Percentiles rank a stretch among this genome's conserved stretches.
These are phyloP conservation scores for Athrips mouffetella DNA, from an alignment of 2,888 invertebrate genomes.

Conservation along the genomic window DNA sequence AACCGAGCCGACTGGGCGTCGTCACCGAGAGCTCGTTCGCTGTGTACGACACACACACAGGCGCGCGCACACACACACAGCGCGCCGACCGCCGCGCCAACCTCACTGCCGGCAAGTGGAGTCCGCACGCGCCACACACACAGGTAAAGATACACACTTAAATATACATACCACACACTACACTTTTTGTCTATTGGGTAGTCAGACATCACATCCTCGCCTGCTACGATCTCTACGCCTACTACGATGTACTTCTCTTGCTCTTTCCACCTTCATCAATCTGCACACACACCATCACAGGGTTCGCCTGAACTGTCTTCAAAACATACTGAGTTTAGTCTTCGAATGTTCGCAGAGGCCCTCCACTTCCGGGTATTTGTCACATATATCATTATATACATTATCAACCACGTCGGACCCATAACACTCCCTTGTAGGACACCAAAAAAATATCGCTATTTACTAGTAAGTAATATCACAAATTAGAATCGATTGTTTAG, in stretches of 20 bases:
- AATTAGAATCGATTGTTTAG: no score
- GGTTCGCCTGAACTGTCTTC: no score
- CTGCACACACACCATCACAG: background rate
- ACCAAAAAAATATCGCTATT: no score
- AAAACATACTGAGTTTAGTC: no score
- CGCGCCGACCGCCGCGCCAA: slow-evolving; percentile 79
- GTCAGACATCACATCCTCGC: no score
- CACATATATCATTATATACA: background rate
- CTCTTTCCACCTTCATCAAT: background rate
- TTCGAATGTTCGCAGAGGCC: no score
- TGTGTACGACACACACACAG: slow-evolving; percentile 84
- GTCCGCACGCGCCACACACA: slow-evolving; percentile 93
- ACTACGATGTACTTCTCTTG: background rate
- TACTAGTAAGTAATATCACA: no score
- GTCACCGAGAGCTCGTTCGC: slow-evolving; percentile 87
- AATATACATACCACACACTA: background rate
- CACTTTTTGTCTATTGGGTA: no score
- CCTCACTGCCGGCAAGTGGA: slow-evolving; percentile 94
- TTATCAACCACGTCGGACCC: background rate
- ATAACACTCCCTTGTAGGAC: no score
- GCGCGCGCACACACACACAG: slow-evolving; percentile 58
- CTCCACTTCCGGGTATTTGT: no score
- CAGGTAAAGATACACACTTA: slow-evolving; percentile 68
- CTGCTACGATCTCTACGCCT: no score
- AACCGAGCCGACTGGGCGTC: slow-evolving; percentile 83